Evolutionary conservation across 1,140 invertebrate genomes (phyloP).

Genomic region (Bombus confusus): DNA sequence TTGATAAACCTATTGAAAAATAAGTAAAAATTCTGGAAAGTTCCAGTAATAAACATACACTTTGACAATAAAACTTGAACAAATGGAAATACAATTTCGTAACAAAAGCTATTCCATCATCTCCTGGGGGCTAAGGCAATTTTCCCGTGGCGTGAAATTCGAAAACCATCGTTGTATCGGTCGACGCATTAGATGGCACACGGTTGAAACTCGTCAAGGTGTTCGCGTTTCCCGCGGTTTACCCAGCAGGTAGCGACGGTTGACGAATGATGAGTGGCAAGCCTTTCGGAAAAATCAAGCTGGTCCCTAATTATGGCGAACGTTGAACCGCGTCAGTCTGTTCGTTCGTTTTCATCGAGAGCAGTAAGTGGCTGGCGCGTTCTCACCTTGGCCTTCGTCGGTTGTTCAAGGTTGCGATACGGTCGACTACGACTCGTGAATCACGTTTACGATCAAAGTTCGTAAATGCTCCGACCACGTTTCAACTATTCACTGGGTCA

Average conservation of each 20-base stretch:
- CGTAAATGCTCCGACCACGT: conserved; percentile 20
- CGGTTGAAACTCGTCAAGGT: not conserved
- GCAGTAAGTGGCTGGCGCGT: too few relatives aligned
- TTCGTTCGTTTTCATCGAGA: too few relatives aligned
- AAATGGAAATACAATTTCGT: not conserved
- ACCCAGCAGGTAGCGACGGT: conserved; percentile 43
- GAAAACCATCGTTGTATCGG: too few relatives aligned
- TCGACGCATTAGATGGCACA: not conserved
- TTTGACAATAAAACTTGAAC: not conserved
- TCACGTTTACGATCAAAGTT: conserved; percentile 26
- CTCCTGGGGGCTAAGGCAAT: not conserved
- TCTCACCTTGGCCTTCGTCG: conserved; percentile 53
- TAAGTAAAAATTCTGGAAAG: too few relatives aligned
- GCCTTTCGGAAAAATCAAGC: conserved; percentile 49
- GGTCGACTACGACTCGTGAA: not conserved
- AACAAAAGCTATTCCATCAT: not conserved
- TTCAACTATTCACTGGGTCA: conserved; percentile 44
- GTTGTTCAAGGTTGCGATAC: conserved; percentile 50
- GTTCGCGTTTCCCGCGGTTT: conserved; percentile 22
- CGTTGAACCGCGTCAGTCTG: conserved; percentile 39
- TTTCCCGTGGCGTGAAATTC: conserved; percentile 12
- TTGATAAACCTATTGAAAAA: too few relatives aligned
- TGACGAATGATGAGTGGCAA: conserved; percentile 64
- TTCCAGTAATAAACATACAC: too few relatives aligned
- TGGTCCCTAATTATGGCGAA: conserved; percentile 56